Conservation (phyloP, 2,113 vertebrate genomes). For the Oceanites oceanicus region DNA sequence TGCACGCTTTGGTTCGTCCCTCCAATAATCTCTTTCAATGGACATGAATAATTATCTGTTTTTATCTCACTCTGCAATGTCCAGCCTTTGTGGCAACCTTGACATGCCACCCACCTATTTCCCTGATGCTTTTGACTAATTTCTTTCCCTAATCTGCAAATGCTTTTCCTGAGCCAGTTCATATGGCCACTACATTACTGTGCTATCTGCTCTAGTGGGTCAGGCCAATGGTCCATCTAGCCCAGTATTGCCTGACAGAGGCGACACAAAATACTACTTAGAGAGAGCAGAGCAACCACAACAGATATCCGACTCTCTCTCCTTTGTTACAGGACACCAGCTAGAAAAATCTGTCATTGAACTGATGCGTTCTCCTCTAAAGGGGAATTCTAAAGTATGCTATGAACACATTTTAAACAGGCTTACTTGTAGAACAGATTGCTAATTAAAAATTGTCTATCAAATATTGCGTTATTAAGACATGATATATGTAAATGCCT, state of each 20-base stretch:
- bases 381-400: not conserved
- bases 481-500: not conserved
- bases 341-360: conserved; percentile 3
- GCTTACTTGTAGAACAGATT: not conserved
- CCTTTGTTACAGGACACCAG: not conserved
- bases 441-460: not conserved
- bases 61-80: not conserved
- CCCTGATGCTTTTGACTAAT: conserved; percentile 16
- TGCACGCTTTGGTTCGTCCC: not conserved
- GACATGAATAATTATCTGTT: not conserved
- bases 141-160: conserved; percentile 28
- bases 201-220: not conserved
- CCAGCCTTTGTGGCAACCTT: conserved; percentile 9
- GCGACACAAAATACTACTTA: not conserved
- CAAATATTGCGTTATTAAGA: not conserved
- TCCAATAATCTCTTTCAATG: not conserved
- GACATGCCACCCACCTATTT: conserved; percentile 8
- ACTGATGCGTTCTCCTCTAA: not conserved
- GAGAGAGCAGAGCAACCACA: not conserved
- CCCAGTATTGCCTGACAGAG: not conserved
- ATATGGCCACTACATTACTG: not conserved
- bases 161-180: conserved; percentile 14
- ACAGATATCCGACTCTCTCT: not conserved
- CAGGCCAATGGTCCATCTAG: not conserved
- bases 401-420: not conserved